Base-by-base conservation (phyloP, 2,113 vertebrate species). In the Chaenogobius annularis region DNA sequence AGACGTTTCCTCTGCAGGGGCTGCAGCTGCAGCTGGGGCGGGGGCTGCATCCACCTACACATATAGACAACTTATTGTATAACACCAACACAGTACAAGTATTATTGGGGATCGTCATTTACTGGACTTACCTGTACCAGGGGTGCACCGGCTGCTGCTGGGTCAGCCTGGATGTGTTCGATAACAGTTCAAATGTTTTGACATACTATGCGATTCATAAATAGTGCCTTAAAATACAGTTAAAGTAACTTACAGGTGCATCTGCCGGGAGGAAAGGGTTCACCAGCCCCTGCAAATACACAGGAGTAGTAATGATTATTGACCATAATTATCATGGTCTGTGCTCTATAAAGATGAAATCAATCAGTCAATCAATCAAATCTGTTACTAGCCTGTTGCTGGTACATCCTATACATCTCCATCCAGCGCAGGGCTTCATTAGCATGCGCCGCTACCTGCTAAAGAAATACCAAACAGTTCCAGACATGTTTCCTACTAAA, bases 341-440 rank as follows among this genome's bases (percentile, higher is more conserved):
- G 17, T 52, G 55, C 4, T 58, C 19, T 20, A 11, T 0, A 20
- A 1, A 22, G 13, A 19, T 15, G 37, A 65, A 1, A 69, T 15
- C 47, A 48, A 31, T 31, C 26, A 31, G 4, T 2, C 4, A 1
- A 69, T 15, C 47, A 48, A 31, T 31, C 26, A 31, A 31, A 31
- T 31, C 15, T 47, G 31, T 26, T 10, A 19, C 73, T 85, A 40
- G 92, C 93, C 91, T 91, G 92, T 79, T 92, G 92, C 84, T 83
- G 88, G 69, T 87, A 87, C 44, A 91, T 37, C 70, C 93, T 86
- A 84, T 91, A 90, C 68, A 93, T 72, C 75, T 93, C 89, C 92
- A 92, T 93, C 85, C 89, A 85, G 83, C 88, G 88, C 72, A 91
- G 77, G 82, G 89, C 92, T 43, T 80, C 81, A 81, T 92, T 91